Percentiles rank a stretch among this genome's conserved stretches.
These are phyloP conservation scores for Phataginus tricuspis DNA, from an alignment of 2,797 vertebrate genomes.

Conservation along the genomic window DNA sequence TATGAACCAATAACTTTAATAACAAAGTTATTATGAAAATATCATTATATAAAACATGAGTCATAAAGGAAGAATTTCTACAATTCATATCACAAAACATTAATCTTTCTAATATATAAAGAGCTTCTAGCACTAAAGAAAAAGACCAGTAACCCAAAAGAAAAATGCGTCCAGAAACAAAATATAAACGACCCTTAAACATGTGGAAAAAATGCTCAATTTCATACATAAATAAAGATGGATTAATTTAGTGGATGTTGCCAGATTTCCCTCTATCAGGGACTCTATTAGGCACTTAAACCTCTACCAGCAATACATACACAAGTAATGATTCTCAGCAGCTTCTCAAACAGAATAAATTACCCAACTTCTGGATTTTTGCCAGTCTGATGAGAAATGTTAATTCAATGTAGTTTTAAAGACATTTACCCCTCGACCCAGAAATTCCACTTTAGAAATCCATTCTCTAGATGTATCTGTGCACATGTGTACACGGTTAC, in stretches of 20 bases:
- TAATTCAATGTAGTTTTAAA: neutral
- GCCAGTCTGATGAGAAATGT: neutral
- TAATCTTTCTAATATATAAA: neutral
- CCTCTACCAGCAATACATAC: neutral
- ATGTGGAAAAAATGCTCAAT: neutral
- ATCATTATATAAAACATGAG: neutral
- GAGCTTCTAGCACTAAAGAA: slow-evolving; percentile 3
- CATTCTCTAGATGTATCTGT: neutral
- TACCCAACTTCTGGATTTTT: neutral
- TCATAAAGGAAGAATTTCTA: neutral
- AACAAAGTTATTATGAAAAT: neutral
- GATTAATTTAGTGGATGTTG: neutral
- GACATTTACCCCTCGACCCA: neutral
- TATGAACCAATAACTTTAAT: too few species aligned
- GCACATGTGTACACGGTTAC: neutral
- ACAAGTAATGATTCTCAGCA: neutral
- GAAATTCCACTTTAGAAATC: neutral
- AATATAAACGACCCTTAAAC: neutral
- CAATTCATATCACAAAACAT: neutral
- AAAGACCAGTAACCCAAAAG: neutral
- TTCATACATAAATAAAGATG: neutral
- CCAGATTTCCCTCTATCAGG: neutral
- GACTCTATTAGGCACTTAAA: neutral
- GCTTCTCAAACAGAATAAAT: neutral
- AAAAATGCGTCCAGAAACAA: neutral